Base-by-base conservation (phyloP, 2,113 vertebrate species). In the Aegotheles bennettii region DNA sequence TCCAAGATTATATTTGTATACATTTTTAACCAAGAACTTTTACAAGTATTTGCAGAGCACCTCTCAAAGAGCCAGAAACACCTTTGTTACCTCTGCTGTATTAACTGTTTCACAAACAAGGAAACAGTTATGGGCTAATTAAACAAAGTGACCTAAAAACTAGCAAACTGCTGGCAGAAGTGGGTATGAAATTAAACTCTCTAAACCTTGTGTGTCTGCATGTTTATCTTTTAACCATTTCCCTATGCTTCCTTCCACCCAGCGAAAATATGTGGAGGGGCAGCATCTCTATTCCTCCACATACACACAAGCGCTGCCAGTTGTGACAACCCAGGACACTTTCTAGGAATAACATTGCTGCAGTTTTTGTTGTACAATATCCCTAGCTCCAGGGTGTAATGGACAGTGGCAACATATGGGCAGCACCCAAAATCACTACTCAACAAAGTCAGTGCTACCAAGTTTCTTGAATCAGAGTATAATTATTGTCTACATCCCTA, bases 321-420 rank as follows among this genome's bases (percentile, higher is more conserved):
- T 11, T 42, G 33, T 25, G 17, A 77, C 38, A 70, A 4, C 20
- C 8, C 26, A 21, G 56, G 47, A 47, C 21, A 4, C 13, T 12
- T 70, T 51, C 47, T 10, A 42, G 80, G 10, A 74, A 7, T 12
- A 54, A 54, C 33, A 15, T 9, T 26, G 56, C 60, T 67, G 51
- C 33, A 13, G 29, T 0, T 50, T 81, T n/a, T 45, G 45, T 74
- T 80, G n/a, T 33, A 38, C 14, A 21, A 7, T 31, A 85, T 8
- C 36, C 25, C 10, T 7, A 51, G 60, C 16, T 90, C 23, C 1
- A 3, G n/a, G 23, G 5, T 64, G 16, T 51, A 64, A 26, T 1
- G 0, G 29, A 23, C 63, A 88, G 17, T 4, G 15, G 20, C 42
- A 51, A 7, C 0, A 0, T 13, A 47, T 1, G 16, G 16, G 40